Evolutionary conservation across 2,797 vertebrate genomes (phyloP).

Genomic region (Lacerta bilineata): DNA sequence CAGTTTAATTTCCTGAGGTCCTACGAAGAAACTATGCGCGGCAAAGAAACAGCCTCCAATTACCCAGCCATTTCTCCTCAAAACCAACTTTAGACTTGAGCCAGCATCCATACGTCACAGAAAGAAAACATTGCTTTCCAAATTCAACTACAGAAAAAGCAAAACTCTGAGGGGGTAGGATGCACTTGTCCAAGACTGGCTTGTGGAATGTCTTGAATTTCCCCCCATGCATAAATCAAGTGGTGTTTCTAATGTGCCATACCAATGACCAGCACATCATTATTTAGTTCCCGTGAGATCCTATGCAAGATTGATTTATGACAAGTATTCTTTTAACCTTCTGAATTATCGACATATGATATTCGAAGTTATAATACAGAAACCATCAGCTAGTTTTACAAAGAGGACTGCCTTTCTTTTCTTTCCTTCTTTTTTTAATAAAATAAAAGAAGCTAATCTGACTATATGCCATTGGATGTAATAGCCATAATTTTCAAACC

Average conservation of each 20-base stretch:
- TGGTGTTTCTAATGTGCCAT: neutral
- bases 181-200: neutral
- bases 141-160: neutral
- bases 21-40: conserved; percentile 15
- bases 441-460: neutral
- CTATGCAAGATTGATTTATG: neutral
- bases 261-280: neutral
- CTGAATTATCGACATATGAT: neutral
- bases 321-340: neutral
- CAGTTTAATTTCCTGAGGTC: neutral
- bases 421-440: no score
- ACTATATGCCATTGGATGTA: neutral
- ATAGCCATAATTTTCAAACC: conserved; percentile 36
- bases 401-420: neutral
- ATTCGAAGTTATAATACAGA: neutral
- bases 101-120: neutral
- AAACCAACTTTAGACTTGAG: neutral
- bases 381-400: neutral
- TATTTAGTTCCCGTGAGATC: neutral
- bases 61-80: neutral
- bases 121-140: neutral
- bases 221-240: neutral
- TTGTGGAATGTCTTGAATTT: neutral
- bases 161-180: neutral
- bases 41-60: neutral